A percentile compares a stretch with the other conserved stretches of the same genome.
phyloP scores from a whole-genome alignment of 2,113 vertebrate species.

The Protobothrops mucrosquamatus region DNA sequence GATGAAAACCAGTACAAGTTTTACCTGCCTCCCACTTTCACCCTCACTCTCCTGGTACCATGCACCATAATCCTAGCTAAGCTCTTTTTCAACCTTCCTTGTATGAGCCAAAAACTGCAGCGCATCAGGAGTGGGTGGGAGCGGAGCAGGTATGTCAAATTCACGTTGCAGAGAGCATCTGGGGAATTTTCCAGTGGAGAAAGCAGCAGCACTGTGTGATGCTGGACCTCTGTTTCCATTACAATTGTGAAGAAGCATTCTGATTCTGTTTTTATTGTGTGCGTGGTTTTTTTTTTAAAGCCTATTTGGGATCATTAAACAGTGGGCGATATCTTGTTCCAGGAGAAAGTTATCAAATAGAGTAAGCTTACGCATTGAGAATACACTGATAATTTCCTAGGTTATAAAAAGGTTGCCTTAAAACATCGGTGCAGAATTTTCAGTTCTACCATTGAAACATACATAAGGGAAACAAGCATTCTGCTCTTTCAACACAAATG shows the following conservation, averaged over 20 bases:
- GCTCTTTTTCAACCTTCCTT: conserved; percentile 77
- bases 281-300: conserved; percentile 37
- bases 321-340: conserved; percentile 32
- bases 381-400: conserved; percentile 33
- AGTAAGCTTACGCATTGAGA: conserved; percentile 39
- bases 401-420: conserved; percentile 53
- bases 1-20: conserved; percentile 79
- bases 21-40: conserved; percentile 88
- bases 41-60: conserved; percentile 80
- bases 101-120: conserved; percentile 71
- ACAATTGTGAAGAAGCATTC: conserved; percentile 43
- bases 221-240: neutral
- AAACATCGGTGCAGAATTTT: conserved; percentile 23
- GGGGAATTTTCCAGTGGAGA: conserved; percentile 52
- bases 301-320: conserved; percentile 33
- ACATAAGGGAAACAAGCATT: conserved; percentile 11
- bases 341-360: conserved; percentile 10
- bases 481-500: neutral
- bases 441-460: neutral
- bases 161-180: conserved; percentile 50
- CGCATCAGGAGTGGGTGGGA: conserved; percentile 92
- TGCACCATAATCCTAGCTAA: conserved; percentile 78
- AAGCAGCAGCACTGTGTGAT: conserved; percentile 63
- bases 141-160: conserved; percentile 60
- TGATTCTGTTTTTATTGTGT: conserved; percentile 19